These are phyloP conservation scores for Diglossa brunneiventris DNA, from an alignment of 2,113 vertebrate species.

Conservation along the genomic window DNA sequence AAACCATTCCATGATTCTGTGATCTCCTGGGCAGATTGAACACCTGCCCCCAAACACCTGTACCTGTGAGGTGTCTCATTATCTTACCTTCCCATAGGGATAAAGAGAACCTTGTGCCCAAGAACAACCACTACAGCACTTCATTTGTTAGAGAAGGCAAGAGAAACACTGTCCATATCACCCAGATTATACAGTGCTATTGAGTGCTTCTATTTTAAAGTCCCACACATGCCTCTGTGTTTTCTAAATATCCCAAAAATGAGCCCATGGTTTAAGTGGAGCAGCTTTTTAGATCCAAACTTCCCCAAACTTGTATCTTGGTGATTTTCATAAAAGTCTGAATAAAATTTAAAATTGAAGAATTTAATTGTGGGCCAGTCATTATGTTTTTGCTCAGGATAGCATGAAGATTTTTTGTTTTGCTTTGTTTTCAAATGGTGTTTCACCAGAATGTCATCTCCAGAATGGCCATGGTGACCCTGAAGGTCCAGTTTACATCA, in stretches of 20 bases:
- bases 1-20: not conserved
- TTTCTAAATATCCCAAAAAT: not conserved
- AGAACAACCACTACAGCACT: not conserved
- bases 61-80: not conserved
- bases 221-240: fast-evolving
- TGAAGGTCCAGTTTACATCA: not conserved
- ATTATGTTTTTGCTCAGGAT: not conserved
- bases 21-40: not conserved
- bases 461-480: not conserved
- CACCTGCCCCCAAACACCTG: not conserved
- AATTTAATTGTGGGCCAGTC: not conserved
- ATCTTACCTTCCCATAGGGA: not conserved
- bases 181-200: not conserved
- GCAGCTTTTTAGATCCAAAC: not conserved
- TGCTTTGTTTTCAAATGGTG: not conserved
- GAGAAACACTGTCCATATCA: fast-evolving
- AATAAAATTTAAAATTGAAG: not conserved
- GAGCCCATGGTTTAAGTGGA: fast-evolving
- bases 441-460: not conserved
- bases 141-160: not conserved
- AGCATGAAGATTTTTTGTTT: not conserved
- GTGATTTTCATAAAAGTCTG: not conserved
- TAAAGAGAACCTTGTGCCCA: not conserved
- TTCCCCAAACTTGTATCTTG: not conserved
- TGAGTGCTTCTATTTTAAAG: not conserved